Conservation (phyloP, 2,888 invertebrate genomes). For the Sarcophaga carnaria region DNA sequence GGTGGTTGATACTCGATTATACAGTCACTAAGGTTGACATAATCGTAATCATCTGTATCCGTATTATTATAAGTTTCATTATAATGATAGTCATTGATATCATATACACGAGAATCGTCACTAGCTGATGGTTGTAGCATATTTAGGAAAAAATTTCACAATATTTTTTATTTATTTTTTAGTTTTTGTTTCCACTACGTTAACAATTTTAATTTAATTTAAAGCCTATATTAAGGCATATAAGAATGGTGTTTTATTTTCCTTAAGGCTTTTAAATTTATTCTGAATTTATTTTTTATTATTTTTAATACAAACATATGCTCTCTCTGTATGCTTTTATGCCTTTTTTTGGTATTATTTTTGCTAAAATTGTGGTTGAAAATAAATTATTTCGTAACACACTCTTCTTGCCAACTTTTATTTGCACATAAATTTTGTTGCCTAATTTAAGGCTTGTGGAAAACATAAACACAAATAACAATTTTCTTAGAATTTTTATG, state of each 20-base stretch:
- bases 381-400: background rate
- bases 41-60: slow-evolving; percentile 32
- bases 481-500: background rate
- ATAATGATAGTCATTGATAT: slow-evolving; percentile 26
- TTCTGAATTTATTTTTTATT: slow-evolving; percentile 27
- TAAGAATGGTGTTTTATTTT: background rate
- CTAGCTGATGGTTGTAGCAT: slow-evolving; percentile 76
- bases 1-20: slow-evolving; percentile 49
- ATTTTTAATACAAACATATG: background rate
- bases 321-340: background rate
- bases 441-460: slow-evolving; percentile 18
- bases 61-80: background rate
- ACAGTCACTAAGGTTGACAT: slow-evolving; percentile 32
- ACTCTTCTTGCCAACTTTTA: background rate
- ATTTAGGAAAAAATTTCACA: background rate
- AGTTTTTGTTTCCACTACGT: background rate
- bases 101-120: slow-evolving; percentile 67
- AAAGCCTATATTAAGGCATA: background rate
- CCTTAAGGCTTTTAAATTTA: background rate
- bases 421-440: slow-evolving; percentile 11
- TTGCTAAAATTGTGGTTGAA: background rate
- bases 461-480: background rate
- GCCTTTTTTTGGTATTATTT: background rate
- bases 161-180: background rate
- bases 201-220: background rate